These are phyloP conservation scores for Crotalus tigris DNA, from an alignment of 2,113 vertebrate species.

Conservation along the genomic window DNA sequence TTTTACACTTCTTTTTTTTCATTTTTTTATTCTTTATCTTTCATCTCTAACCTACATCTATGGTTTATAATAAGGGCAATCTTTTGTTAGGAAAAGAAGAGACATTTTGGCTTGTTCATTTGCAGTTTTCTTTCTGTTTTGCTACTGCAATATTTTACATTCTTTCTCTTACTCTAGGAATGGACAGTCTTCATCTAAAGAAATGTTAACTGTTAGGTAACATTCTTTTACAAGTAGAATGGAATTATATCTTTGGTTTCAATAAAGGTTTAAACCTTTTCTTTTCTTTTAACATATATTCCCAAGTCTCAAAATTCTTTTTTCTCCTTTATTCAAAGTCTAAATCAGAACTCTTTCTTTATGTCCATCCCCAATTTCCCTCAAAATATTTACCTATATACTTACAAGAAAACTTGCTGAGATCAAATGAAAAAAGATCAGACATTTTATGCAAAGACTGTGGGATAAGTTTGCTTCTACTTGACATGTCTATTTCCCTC, in stretches of 20 bases:
- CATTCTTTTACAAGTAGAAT: neutral
- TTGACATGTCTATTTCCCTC: neutral
- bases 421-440: neutral
- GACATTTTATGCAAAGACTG: neutral
- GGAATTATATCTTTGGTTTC: neutral
- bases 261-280: neutral
- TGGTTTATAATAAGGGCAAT: neutral
- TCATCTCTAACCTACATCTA: neutral
- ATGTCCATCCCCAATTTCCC: neutral
- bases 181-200: neutral
- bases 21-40: neutral
- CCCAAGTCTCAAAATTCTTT: neutral
- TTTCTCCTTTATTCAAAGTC: neutral
- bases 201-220: neutral
- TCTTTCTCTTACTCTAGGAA: neutral
- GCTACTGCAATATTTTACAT: neutral
- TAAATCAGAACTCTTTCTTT: neutral
- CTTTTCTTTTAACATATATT: neutral
- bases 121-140: neutral
- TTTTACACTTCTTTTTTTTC: neutral
- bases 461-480: neutral
- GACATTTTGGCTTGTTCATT: neutral
- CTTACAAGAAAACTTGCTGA: slow-evolving; percentile 2
- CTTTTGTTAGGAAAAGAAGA: neutral
- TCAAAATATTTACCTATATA: neutral